These are phyloP conservation scores for Morpho helenor DNA, from an alignment of 2,888 invertebrate species.

Conservation along the genomic window DNA sequence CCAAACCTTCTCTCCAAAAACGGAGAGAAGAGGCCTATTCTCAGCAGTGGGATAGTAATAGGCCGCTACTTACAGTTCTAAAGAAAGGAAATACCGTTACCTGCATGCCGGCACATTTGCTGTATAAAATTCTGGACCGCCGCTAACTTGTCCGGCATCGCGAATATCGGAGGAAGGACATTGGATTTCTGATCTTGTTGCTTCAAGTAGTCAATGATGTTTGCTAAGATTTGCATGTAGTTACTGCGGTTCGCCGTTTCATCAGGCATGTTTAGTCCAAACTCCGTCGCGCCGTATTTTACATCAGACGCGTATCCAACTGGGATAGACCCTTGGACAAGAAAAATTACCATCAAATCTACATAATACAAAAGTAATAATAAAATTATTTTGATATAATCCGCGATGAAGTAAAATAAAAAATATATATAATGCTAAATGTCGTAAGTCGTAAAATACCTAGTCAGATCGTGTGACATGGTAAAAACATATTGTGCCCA, in stretches of 20 bases:
- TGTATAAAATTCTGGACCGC: slow-evolving; percentile 47
- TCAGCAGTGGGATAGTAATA: no score
- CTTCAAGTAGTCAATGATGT: slow-evolving; percentile 54
- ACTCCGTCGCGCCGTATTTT: slow-evolving; percentile 42
- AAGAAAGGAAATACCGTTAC: slow-evolving; percentile 31
- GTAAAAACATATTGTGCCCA: no score
- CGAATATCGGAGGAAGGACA: slow-evolving; percentile 52
- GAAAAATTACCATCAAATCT: neutral
- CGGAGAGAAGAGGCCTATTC: no score
- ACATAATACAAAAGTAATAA: no score
- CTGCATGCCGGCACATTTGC: slow-evolving; percentile 49
- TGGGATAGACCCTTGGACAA: slow-evolving; percentile 47
- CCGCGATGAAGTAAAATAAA: no score
- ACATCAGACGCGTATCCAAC: slow-evolving; percentile 57
- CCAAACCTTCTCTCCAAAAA: no score
- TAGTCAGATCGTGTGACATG: no score
- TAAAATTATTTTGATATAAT: no score
- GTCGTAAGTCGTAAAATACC: no score
- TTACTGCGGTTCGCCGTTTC: slow-evolving; percentile 31
- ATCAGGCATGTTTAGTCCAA: slow-evolving; percentile 53
- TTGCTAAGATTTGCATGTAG: slow-evolving; percentile 47
- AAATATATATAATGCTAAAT: no score
- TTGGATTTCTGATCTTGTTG: slow-evolving; percentile 33
- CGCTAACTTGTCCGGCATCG: slow-evolving; percentile 52
- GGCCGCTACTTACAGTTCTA: no score